Conservation (phyloP, 2,113 vertebrate genomes). For the Mirounga angustirostris region DNA sequence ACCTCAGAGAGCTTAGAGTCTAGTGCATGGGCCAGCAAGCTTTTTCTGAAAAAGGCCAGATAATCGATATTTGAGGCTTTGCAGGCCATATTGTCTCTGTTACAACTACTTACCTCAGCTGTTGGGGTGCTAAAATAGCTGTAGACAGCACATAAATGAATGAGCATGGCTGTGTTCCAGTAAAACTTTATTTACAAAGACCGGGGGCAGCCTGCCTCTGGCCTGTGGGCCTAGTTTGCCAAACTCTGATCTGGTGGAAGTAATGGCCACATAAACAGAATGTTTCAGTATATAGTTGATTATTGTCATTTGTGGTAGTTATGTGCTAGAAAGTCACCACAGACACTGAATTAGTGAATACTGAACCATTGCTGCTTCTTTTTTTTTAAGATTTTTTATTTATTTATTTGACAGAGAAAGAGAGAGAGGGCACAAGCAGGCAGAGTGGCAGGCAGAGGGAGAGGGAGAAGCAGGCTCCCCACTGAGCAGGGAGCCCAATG, state of each 20-base stretch:
- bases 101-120: neutral
- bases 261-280: neutral
- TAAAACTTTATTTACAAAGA: constrained; percentile 31
- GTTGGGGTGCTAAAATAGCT: neutral
- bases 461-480: neutral
- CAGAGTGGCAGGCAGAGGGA: neutral
- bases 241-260: neutral
- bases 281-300: neutral
- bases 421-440: neutral
- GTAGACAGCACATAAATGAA: neutral
- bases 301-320: neutral
- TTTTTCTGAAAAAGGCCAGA: neutral
- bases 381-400: neutral
- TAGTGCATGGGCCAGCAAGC: neutral
- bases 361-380: neutral
- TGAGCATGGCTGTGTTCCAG: neutral
- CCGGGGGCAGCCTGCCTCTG: neutral
- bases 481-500: neutral
- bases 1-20: constrained; percentile 4
- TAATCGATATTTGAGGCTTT: constrained; percentile 26
- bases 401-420: neutral
- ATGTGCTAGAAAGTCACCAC: neutral
- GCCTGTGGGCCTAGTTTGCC: neutral
- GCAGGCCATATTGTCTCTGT: neutral
- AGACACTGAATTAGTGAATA: constrained; percentile 6